A percentile compares a stretch with the other conserved stretches of the same genome.
These are phyloP conservation scores for Cydia strobilella DNA, from an alignment of 1,140 invertebrate species.

Conservation along the genomic window DNA sequence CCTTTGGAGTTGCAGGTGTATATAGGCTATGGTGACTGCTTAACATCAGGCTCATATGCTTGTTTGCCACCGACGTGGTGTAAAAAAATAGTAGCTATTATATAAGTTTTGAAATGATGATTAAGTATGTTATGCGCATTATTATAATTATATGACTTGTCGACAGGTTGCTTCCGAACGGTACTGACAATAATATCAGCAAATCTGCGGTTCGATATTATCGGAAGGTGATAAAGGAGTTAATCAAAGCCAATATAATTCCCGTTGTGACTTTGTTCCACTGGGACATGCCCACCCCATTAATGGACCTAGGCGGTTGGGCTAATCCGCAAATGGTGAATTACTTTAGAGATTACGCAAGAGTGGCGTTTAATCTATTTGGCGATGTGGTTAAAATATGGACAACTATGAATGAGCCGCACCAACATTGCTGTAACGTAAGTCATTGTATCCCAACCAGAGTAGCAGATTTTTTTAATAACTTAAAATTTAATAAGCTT, in stretches of 20 bases:
- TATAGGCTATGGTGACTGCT: too few relatives aligned
- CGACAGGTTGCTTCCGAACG: conserved; percentile 80
- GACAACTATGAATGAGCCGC: conserved; percentile 80
- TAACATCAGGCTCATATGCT: too few relatives aligned
- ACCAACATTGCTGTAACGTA: conserved; percentile 67
- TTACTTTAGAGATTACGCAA: conserved; percentile 83
- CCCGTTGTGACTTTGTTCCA: conserved; percentile 82
- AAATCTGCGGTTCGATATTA: conserved; percentile 83
- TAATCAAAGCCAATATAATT: conserved; percentile 79
- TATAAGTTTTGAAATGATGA: too few relatives aligned
- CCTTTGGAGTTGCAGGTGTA: too few relatives aligned
- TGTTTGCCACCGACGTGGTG: too few relatives aligned
- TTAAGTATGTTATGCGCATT: background rate
- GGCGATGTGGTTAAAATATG: conserved; percentile 82
- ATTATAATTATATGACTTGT: background rate
- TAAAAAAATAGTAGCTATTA: too few relatives aligned
- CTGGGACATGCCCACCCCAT: conserved; percentile 81
- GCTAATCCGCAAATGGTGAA: conserved; percentile 81
- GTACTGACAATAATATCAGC: conserved; percentile 79
- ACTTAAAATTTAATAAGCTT: too few relatives aligned
- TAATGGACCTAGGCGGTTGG: conserved; percentile 84
- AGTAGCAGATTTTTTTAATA: too few relatives aligned
- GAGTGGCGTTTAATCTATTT: conserved; percentile 81
- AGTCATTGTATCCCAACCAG: conserved; percentile 38
- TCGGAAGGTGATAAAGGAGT: conserved; percentile 82